phyloP scores from a whole-genome alignment of 2,113 vertebrate genomes.

The Pterocles orientalis region DNA sequence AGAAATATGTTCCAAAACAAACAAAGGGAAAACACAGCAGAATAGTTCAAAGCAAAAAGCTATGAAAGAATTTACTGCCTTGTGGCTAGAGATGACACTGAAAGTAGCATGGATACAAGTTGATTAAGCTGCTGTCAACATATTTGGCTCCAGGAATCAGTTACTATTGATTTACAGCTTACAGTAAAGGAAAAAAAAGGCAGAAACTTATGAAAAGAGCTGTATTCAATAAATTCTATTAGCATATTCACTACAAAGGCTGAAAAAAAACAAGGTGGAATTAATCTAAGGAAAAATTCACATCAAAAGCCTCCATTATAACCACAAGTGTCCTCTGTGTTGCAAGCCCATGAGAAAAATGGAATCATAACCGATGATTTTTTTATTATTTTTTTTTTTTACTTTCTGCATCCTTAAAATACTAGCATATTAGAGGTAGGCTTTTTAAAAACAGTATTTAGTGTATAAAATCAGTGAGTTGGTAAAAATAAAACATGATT shows the following conservation, averaged over 20 bases:
- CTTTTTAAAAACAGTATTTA: background rate
- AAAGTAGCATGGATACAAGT: slow-evolving; percentile 15
- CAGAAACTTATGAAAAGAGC: slow-evolving; percentile 35
- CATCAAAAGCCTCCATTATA: background rate
- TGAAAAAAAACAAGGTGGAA: background rate
- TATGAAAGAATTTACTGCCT: slow-evolving; percentile 48
- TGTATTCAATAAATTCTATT: slow-evolving; percentile 40
- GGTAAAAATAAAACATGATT: background rate
- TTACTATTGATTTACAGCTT: slow-evolving; percentile 50
- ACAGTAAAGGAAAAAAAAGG: background rate
- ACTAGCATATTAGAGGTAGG: background rate
- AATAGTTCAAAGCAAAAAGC: slow-evolving; percentile 32
- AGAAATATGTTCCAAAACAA: slow-evolving; percentile 32
- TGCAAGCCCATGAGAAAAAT: background rate
- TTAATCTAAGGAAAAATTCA: slow-evolving; percentile 25
- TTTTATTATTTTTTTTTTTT: background rate
- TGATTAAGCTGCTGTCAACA: slow-evolving; percentile 50
- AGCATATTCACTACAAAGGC: slow-evolving; percentile 6
- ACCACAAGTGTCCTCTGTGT: background rate
- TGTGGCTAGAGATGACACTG: slow-evolving; percentile 58
- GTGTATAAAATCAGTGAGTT: background rate
- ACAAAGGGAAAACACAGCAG: background rate
- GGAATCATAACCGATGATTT: background rate
- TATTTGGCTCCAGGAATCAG: slow-evolving; percentile 29
- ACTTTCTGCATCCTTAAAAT: background rate